phyloP scores from a whole-genome alignment of 2,888 invertebrate species.

The Eledona agricola region DNA sequence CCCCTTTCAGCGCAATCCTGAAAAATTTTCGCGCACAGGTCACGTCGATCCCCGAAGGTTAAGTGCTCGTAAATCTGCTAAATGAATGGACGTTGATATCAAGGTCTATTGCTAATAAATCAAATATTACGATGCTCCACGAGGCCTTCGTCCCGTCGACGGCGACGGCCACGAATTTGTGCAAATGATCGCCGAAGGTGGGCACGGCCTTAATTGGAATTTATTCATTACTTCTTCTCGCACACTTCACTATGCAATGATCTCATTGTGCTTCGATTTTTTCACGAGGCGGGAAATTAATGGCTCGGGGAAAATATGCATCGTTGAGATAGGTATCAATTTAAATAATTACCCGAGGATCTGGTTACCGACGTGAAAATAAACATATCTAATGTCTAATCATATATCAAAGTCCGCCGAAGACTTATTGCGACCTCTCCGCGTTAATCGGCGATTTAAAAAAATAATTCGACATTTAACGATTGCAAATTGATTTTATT shows the following conservation, averaged over 20 bases:
- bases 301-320: constrained; percentile 20
- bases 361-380: constrained; percentile 25
- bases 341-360: constrained; percentile 26
- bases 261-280: constrained; percentile 16
- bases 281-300: constrained; percentile 21
- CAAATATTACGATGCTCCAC: constrained; percentile 37
- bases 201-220: constrained; percentile 24
- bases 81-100: constrained; percentile 38
- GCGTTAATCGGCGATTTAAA: constrained; percentile 1
- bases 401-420: constrained; percentile 20
- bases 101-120: constrained; percentile 37
- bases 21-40: constrained; percentile 35
- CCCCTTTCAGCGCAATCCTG: constrained; percentile 28
- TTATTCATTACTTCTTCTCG: constrained; percentile 28
- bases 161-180: constrained; percentile 23
- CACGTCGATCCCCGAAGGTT: constrained; percentile 36
- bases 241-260: constrained; percentile 13
- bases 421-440: constrained; percentile 2
- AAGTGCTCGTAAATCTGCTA: constrained; percentile 36
- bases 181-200: constrained; percentile 17
- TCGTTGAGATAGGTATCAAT: constrained; percentile 25
- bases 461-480: constrained; percentile 17
- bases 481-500: constrained; percentile 25
- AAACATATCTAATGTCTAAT: constrained; percentile 20
- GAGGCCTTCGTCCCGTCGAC: constrained; percentile 34